phyloP scores from a whole-genome alignment of 2,797 vertebrate species.

The Capromys pilorides region DNA sequence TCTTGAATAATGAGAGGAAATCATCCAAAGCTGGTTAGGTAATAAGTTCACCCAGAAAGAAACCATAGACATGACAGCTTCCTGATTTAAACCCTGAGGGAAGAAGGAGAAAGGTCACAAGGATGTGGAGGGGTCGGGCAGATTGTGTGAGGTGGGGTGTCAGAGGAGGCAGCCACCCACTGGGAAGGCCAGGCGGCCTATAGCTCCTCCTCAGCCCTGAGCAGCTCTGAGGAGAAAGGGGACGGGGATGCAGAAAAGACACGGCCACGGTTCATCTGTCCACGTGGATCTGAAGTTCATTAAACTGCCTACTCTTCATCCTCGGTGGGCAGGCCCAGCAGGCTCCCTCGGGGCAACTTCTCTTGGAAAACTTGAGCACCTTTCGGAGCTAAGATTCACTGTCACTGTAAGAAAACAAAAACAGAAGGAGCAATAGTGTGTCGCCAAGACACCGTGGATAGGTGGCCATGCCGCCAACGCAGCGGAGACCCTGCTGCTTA shows the following conservation, averaged over 20 bases:
- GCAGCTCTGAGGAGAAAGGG: background rate
- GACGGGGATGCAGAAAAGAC: constrained; percentile 12
- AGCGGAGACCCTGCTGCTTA: background rate
- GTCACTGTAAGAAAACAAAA: constrained; percentile 80
- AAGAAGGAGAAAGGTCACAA: background rate
- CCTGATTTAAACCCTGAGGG: constrained; percentile 4
- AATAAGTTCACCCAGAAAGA: constrained; percentile 53
- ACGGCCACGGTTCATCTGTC: constrained; percentile 68
- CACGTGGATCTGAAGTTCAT: constrained; percentile 71
- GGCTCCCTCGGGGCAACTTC: constrained; percentile 59
- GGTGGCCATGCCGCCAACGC: background rate
- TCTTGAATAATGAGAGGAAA: constrained; percentile 31
- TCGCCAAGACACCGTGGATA: background rate
- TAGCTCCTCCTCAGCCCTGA: background rate
- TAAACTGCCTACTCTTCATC: constrained; percentile 69
- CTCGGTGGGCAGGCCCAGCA: constrained; percentile 10
- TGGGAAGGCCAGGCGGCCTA: fast-evolving
- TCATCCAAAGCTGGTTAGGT: constrained; percentile 36
- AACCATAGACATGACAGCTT: constrained; percentile 14
- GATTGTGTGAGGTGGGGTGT: background rate
- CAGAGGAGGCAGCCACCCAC: background rate
- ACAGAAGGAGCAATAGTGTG: constrained; percentile 60
- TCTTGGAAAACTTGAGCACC: constrained; percentile 68
- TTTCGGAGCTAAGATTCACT: constrained; percentile 82
- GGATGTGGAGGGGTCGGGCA: background rate